phyloP scores from a whole-genome alignment of 1,140 invertebrate genomes.

The Wasmannia auropunctata region DNA sequence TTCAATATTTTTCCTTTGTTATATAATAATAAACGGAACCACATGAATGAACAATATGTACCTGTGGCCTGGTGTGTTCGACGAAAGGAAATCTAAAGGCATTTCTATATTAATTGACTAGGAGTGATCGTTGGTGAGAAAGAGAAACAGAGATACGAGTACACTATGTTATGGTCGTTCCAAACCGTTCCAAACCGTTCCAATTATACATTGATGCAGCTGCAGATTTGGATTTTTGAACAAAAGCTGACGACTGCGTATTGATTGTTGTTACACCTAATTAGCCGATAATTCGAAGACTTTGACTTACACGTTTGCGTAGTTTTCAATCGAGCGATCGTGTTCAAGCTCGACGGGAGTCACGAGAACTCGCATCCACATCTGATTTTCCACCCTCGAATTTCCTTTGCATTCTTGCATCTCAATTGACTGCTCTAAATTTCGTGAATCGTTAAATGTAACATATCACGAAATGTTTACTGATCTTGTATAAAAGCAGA shows the following conservation, averaged over 20 bases:
- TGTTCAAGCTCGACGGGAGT: constrained; percentile 42
- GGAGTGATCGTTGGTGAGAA: neutral
- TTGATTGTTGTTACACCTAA: neutral
- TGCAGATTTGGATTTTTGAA: constrained; percentile 33
- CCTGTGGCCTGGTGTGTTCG: neutral
- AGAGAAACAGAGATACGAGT: neutral
- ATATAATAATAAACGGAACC: neutral
- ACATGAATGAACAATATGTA: neutral
- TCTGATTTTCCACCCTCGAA: neutral
- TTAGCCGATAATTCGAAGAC: neutral
- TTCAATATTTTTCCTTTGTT: neutral
- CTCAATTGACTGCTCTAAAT: neutral
- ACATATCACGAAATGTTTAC: neutral
- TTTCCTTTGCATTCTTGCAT: neutral
- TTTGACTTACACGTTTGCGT: neutral
- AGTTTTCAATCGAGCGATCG: constrained; percentile 39
- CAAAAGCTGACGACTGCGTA: constrained; percentile 24
- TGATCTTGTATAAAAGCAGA: neutral
- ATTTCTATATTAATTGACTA: neutral
- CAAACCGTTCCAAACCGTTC: neutral
- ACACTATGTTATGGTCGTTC: neutral
- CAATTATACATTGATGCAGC: constrained; percentile 29
- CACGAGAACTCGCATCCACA: neutral
- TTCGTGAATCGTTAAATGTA: neutral
- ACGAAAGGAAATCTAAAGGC: neutral